Evolutionary conservation across 2,888 invertebrate species (phyloP).

Genomic region (Tachina lurida): DNA sequence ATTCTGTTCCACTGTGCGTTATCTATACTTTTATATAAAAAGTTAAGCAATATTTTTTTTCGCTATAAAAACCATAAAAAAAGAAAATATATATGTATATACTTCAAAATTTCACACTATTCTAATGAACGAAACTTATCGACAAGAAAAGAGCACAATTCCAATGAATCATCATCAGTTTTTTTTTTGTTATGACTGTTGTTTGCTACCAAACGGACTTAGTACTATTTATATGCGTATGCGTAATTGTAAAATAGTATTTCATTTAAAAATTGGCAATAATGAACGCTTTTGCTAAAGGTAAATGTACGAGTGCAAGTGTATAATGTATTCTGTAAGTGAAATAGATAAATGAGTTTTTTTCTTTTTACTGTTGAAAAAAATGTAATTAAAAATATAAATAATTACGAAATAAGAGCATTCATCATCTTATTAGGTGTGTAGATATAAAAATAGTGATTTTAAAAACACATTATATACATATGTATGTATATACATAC

Average conservation of each 20-base stretch:
- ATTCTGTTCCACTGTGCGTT: background rate
- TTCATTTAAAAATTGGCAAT: slow-evolving; percentile 35
- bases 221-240: slow-evolving; percentile 27
- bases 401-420: background rate
- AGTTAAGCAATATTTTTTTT: background rate
- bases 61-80: background rate
- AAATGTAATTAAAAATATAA: background rate
- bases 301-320: slow-evolving; percentile 48
- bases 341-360: background rate
- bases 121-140: slow-evolving; percentile 15
- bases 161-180: slow-evolving; percentile 47
- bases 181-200: slow-evolving; percentile 3
- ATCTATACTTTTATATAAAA: background rate
- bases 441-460: background rate
- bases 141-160: slow-evolving; percentile 6
- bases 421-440: background rate
- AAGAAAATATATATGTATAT: background rate
- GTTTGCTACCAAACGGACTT: background rate
- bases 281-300: slow-evolving; percentile 25
- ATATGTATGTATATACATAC: background rate
- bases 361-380: background rate
- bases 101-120: slow-evolving; percentile 26
- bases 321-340: background rate
- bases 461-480: background rate
- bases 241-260: slow-evolving; percentile 35